Evolutionary conservation across 2,113 vertebrate genomes (phyloP).

Genomic region (Eubucco bourcierii): DNA sequence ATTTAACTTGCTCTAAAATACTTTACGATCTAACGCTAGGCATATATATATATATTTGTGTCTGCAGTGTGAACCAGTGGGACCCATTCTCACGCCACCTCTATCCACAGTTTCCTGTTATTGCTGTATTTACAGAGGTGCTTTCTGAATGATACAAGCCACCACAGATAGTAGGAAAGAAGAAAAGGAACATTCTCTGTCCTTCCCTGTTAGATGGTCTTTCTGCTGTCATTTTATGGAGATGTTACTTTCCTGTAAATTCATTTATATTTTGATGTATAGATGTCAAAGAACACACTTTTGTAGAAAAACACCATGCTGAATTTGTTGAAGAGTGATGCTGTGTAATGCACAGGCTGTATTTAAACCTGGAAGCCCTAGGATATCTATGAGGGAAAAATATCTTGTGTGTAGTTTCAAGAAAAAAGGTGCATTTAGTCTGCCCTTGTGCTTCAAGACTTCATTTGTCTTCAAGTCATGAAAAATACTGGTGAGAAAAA

Average conservation of each 20-base stretch:
- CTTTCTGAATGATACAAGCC: not conserved
- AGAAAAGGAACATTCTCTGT: not conserved
- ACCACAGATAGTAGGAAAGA: not conserved
- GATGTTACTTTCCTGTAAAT: not conserved
- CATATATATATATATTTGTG: not conserved
- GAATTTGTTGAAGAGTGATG: not conserved
- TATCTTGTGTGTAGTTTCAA: not conserved
- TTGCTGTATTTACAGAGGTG: not conserved
- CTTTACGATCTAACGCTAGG: not conserved
- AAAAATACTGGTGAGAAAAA: not conserved
- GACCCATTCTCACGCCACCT: not conserved
- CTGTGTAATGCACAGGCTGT: not conserved
- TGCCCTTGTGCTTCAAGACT: not conserved
- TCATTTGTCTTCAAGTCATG: not conserved
- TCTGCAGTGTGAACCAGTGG: not conserved
- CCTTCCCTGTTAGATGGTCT: not conserved
- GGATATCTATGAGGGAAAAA: not conserved
- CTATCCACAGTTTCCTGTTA: not conserved
- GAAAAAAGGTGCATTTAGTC: not conserved
- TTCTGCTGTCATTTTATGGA: not conserved
- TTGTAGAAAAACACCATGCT: not conserved
- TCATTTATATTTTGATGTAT: not conserved
- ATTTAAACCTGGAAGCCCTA: not conserved
- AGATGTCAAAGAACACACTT: not conserved
- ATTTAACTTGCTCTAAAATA: not conserved